These are phyloP conservation scores for Leptestheria dahalacensis DNA, from an alignment of 1,140 invertebrate genomes.

Conservation along the genomic window DNA sequence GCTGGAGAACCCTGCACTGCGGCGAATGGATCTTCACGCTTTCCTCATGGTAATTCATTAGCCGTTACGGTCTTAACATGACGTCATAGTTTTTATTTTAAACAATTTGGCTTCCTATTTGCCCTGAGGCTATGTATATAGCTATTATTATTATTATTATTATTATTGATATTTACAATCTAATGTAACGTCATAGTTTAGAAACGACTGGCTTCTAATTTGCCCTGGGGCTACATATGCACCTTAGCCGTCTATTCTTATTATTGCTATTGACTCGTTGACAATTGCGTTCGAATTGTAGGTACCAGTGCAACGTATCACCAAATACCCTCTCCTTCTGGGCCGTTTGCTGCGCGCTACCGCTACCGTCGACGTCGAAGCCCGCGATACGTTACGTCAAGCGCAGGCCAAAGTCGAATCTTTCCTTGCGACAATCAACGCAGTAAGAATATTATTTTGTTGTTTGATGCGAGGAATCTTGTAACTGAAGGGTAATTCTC, in stretches of 20 bases:
- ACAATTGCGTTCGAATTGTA: not conserved
- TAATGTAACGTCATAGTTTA: not conserved
- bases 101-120: too few species aligned
- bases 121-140: not conserved
- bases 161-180: constrained; percentile 3
- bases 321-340: constrained; percentile 81
- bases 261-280: constrained; percentile 1
- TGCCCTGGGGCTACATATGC: not conserved
- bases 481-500: too few species aligned
- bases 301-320: constrained; percentile 71
- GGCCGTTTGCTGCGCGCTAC: constrained; percentile 84
- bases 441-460: constrained; percentile 30
- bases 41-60: constrained; percentile 65
- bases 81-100: not conserved
- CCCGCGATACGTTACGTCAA: constrained; percentile 50
- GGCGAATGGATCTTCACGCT: constrained; percentile 89
- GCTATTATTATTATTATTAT: not conserved
- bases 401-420: constrained; percentile 83
- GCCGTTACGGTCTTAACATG: not conserved
- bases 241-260: not conserved
- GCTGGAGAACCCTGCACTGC: constrained; percentile 82
- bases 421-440: constrained; percentile 86
- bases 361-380: constrained; percentile 50
- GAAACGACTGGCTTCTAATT: too few species aligned
- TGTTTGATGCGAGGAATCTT: too few species aligned